Evolutionary conservation across 2,888 invertebrate species (phyloP).

Genomic region (Andrena bucephala): DNA sequence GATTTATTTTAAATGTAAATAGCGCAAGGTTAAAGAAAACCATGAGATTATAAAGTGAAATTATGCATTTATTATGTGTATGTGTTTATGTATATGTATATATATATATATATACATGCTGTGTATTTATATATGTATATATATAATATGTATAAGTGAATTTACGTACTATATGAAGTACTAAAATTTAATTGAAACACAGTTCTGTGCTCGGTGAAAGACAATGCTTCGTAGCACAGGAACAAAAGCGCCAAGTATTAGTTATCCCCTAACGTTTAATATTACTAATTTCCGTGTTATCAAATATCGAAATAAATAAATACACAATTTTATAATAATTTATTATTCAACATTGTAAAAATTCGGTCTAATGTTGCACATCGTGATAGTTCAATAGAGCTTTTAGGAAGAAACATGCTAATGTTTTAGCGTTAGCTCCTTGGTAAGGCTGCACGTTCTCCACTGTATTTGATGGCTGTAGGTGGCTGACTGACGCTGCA

Average conservation of each 20-base stretch:
- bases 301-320: slow-evolving; percentile 83
- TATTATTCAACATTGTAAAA: slow-evolving; percentile 84
- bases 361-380: slow-evolving; percentile 82
- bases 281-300: slow-evolving; percentile 77
- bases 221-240: slow-evolving; percentile 61
- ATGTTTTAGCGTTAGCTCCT: slow-evolving; percentile 81
- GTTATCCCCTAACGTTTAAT: slow-evolving; percentile 71
- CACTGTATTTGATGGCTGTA: slow-evolving; percentile 77
- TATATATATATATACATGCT: slow-evolving; percentile 69
- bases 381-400: slow-evolving; percentile 73
- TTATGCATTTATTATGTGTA: slow-evolving; percentile 78
- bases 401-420: slow-evolving; percentile 81
- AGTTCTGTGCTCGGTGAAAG: slow-evolving; percentile 69
- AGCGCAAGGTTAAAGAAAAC: slow-evolving; percentile 70
- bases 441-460: slow-evolving; percentile 81
- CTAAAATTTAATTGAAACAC: slow-evolving; percentile 77
- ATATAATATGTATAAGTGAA: slow-evolving; percentile 74
- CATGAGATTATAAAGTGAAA: slow-evolving; percentile 76
- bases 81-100: slow-evolving; percentile 47
- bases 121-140: slow-evolving; percentile 63
- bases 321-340: slow-evolving; percentile 84
- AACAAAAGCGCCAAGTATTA: slow-evolving; percentile 66
- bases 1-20: slow-evolving; percentile 40
- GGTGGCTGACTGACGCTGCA: slow-evolving; percentile 75
- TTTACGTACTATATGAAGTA: slow-evolving; percentile 77